Evolutionary conservation across 1,140 invertebrate genomes (phyloP).

Genomic region (Brachionus paranguensis): DNA sequence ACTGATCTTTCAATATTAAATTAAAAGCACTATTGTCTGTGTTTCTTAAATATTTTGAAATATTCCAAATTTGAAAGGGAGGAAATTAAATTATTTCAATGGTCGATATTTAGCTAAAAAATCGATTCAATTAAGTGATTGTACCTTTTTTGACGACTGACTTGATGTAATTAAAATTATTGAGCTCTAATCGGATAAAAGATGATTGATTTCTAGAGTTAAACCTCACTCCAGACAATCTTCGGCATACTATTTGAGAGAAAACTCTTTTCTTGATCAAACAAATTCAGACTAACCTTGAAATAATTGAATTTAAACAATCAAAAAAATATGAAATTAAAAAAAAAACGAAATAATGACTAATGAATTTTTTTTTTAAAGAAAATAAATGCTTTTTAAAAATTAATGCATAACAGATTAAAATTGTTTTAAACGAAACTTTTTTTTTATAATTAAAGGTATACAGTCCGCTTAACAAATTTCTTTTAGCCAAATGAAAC

Average conservation of each 20-base stretch:
- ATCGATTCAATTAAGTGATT: neutral
- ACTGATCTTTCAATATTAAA: neutral
- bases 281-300: no score
- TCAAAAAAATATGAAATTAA: no score
- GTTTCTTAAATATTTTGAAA: neutral
- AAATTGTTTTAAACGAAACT: no score
- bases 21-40: neutral
- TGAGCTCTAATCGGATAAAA: neutral
- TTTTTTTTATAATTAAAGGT: no score
- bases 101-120: neutral
- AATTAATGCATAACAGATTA: no score
- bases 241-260: neutral
- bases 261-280: neutral
- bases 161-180: neutral
- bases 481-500: no score
- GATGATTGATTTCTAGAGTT: neutral
- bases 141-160: neutral
- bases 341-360: no score
- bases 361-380: no score
- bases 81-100: neutral
- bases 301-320: no score
- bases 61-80: neutral
- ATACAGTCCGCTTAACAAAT: no score
- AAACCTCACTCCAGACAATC: neutral
- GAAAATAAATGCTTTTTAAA: no score